Base-by-base conservation (phyloP, 2,797 vertebrate genomes). In the Argya squamiceps region DNA sequence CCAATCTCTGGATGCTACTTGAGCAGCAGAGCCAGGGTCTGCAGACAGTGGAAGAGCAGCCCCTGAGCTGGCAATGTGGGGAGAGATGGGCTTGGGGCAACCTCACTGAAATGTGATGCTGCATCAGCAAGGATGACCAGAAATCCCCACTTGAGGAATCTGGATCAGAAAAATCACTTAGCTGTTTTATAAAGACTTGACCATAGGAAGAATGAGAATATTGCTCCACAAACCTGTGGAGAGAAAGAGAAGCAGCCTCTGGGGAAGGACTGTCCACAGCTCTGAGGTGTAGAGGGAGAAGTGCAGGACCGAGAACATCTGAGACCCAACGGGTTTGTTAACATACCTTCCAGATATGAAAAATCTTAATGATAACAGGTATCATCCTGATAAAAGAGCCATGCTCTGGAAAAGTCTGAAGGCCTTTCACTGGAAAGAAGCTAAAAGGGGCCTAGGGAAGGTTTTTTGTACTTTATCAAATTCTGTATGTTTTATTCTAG, bases 71-170 rank as follows among this genome's bases (percentile, higher is more conserved):
- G 11, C 0, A 0, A 4, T 12, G 15, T 13, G 29, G 23, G 70
- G 27, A 46, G 22, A 82, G 62, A 23, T 9, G 34, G 36, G 24
- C 10, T 78, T 6, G 3, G 34, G 43, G 11, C 9, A 47, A 4
- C 11, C 47, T 39, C 18, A 9, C 21, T 12, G 37, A 70, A 41
- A 43, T 7, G 2, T 0, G 0, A 1, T 20, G 9, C 21, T 82
- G 63, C 6, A 5, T 29, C 68, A 67, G 36, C 36, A 44, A 62
- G n/a, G 36, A n/a, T 17, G 49, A 11, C 5, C 53, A 63, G 29
- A 34, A 75, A 30, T 15, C 12, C 8, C 8, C 2, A 10, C 8
- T 4, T 27, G 39, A 84, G 39, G 23, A 36, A 17, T 24, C 2
- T 71, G 55, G 20, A 41, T 64, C 77, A 76, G 39, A 41, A 92